Evolutionary conservation across 2,113 vertebrate genomes (phyloP), one percentile per base, ranked within the genome.

Genomic region (Crotalus helleri): DNA sequence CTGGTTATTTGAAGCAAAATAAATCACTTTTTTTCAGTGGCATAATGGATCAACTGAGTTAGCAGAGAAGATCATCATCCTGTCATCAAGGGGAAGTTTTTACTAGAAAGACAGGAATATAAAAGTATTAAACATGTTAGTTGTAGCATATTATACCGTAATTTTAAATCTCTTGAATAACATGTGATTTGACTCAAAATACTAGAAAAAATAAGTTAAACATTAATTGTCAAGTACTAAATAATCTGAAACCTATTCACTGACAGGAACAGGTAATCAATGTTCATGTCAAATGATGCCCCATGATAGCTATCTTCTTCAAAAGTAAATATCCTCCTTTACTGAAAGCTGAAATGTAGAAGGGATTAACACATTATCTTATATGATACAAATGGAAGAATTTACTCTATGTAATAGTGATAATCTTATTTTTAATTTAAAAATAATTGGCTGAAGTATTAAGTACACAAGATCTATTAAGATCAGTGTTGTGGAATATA

Each of bases 181-280:
- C 5, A 4, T 85, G 13, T 59, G 58, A 17, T 58, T 55, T 91
- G 85, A 44, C 39, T 21, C 23, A 13, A 74, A 49, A 74, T 46
- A 91, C 54, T 54, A 58, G 29, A 24, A 86, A 58, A 94, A 95
- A 33, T 33, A 21, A 87, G 90, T 89, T 86, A 81, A 91, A 81
- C 1, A 29, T 90, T 57, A 88, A 57, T 85, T 33, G 93, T 55
- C 91, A 94, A 94, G 92, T 6, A 39, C 3, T 94, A 61, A 74
- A 74, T 74, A 74, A 93, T 61, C 89, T 93, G 59, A 92, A 95
- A 90, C 29, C 59, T 93, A 46, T 64, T 53, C 57, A 85, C 53
- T 44, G 51, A 91, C 29, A 85, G 86, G 3, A 6, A 90, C 3
- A 53, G 17, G 33, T 5, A 33, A 74, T 61, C 49, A 90, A 4